Base-by-base conservation (phyloP, 1,140 invertebrate genomes). In the Nephotettix cincticeps region DNA sequence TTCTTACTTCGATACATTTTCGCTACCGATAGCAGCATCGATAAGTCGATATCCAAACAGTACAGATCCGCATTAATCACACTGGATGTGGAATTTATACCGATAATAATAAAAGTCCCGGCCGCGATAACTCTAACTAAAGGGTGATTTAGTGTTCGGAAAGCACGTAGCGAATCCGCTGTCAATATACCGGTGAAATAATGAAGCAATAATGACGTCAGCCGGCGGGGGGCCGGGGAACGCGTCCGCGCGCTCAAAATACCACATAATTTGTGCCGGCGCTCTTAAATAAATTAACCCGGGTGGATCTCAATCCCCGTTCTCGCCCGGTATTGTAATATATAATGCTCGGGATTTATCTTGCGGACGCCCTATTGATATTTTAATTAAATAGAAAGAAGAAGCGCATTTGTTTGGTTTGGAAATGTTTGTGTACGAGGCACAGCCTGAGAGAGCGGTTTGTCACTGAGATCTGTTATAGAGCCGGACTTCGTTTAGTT, bases 141-240 rank as follows among this genome's bases (percentile, higher is more conserved):
- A 6, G 21, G n/a, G 9, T 65, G 63, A 65, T 65, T 65, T 65
- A 65, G 6, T 36, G 28, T 11, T 14, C 6, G 17, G 63, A 19
- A 14, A 25, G 63, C 36, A 25, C 29, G 27, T 40, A 65, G 63
- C 63, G 63, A 65, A 65, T 36, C 63, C 63, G 36, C 29, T 65
- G 63, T 65, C 63, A 65, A 65, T 65, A 65, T 65, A 65, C 47
- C 29, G 54, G 27, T 70, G 51, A 70, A 70, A 70, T 70, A 70
- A 70, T 70, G 69, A 70, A 70, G 69, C 69, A 64, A 70, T 70
- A 70, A 70, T 63, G 54, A 64, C 40, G 56, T 47, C 68, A 58
- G 68, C 30, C 27, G 56, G 69, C 6, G 11, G 69, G 32, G 32
- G 32, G 45, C 29, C 4, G 21, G 27, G 69, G 56, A 36, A 25